Evolutionary conservation across 2,113 vertebrate species (phyloP), one percentile per base, ranked within the genome.

Genomic region (Trematocara stigmaticum): DNA sequence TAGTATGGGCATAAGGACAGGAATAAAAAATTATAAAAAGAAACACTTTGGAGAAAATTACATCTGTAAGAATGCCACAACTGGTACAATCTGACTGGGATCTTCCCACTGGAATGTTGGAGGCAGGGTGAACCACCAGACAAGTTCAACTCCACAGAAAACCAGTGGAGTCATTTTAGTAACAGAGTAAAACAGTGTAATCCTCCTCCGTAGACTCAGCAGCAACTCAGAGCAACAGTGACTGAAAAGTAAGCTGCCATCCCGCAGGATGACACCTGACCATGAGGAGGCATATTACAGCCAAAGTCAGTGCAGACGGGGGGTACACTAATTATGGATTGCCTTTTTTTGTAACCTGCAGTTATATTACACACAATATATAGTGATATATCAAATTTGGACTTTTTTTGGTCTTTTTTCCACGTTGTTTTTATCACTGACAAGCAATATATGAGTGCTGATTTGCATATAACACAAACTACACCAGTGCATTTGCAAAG

Each of bases 231-330:
- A 0, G 57, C 57, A 66, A 40, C 61, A 66, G 35, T 69, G 3
- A 42, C 64, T 69, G 11, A 42, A 42, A n/a, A 42, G 64, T 42
- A 40, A 40, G n/a, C 2, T 23, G 35, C 1, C 10, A 69, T 69
- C 35, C 64, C 35, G 0, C 61, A 8, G 35, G 35, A 69, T 69
- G 61, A 23, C 35, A 23, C n/a, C 35, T 23, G 61, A 40, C 35
- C 61, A 5, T 23, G 0, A 66, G 35, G 61, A 40, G 10, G n/a
- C 35, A 40, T 66, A 66, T 42, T 69, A 0, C 4, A 40, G 35
- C n/a, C 35, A 40, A 40, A 40, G 35, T 66, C 61, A 66, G 35
- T 0, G n/a, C n/a, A 66, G 35, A 66, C 0, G 4, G 10, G 6
- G 61, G 35, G 18, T 20, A 66, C 61, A 40, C 31, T 64, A 35